Evolutionary conservation across 2,797 vertebrate species (phyloP).

Genomic region (Coregonus ussuriensis): DNA sequence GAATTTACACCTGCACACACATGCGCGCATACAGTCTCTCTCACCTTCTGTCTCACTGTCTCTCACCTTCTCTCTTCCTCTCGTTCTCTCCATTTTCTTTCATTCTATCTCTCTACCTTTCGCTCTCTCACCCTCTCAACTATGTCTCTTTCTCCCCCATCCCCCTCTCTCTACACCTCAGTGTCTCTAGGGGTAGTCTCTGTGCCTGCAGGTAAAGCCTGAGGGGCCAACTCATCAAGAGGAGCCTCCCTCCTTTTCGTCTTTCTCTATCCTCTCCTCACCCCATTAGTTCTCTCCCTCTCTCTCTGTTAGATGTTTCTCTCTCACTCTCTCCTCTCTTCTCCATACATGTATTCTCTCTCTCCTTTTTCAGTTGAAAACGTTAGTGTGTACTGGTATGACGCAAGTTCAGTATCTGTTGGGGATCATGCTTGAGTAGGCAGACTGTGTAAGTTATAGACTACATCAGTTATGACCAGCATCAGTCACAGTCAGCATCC

Average conservation of each 20-base stretch:
- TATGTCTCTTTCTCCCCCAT: constrained; percentile 26
- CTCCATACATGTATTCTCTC: neutral
- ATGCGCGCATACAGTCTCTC: neutral
- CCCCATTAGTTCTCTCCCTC: too few species aligned
- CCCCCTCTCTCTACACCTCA: constrained; percentile 9
- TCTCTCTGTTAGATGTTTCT: neutral
- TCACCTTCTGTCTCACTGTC: neutral
- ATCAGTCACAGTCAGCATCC: constrained; percentile 1
- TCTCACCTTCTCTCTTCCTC: constrained; percentile 4
- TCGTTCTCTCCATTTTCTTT: constrained; percentile 1
- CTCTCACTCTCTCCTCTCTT: neutral
- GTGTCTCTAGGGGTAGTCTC: neutral
- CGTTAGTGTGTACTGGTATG: neutral
- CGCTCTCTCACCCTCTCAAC: neutral
- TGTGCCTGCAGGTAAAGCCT: neutral
- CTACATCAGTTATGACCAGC: neutral
- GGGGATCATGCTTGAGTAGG: too few species aligned
- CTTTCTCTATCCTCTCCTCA: neutral
- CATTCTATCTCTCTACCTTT: constrained; percentile 1
- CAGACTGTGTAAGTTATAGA: neutral
- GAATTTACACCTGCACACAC: neutral
- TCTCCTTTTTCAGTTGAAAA: too few species aligned
- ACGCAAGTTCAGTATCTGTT: neutral
- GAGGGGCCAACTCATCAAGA: neutral
- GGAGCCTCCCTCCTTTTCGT: neutral